Conservation (phyloP, 2,888 invertebrate species). For the Tenthredo distinguenda region DNA sequence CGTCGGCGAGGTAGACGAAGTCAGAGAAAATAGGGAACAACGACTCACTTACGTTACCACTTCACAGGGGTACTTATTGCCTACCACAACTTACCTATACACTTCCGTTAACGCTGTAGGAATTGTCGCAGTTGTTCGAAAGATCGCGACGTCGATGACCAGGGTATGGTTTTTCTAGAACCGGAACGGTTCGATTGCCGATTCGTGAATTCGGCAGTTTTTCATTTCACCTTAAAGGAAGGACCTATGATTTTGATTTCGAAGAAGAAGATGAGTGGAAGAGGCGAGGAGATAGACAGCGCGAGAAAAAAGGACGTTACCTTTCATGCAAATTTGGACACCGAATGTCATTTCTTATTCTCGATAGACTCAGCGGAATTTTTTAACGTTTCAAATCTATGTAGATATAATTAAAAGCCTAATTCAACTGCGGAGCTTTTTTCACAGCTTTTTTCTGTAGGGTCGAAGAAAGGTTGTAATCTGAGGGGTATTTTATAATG, state of each 20-base stretch:
- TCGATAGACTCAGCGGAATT: neutral
- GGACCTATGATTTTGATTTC: neutral
- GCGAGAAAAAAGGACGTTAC: neutral
- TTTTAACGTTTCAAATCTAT: neutral
- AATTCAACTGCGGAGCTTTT: neutral
- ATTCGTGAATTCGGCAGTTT: constrained; percentile 17
- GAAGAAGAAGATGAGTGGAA: neutral
- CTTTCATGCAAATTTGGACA: neutral
- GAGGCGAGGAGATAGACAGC: neutral
- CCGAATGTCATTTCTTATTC: no score
- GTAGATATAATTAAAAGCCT: neutral
- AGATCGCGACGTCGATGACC: constrained; percentile 1
- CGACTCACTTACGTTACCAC: neutral
- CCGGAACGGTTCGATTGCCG: neutral
- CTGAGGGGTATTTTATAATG: neutral
- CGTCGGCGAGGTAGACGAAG: neutral
- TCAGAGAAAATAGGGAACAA: constrained; percentile 15
- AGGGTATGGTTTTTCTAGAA: neutral
- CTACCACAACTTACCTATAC: constrained; percentile 18
- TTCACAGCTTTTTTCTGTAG: no score
- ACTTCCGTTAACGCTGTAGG: constrained; percentile 12
- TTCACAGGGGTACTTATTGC: neutral
- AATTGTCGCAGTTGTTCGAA: constrained; percentile 6
- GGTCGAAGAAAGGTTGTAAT: neutral
- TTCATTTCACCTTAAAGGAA: neutral